These are phyloP conservation scores for Oryctolagus cuniculus DNA, from an alignment of 2,113 vertebrate species.

Conservation along the genomic window mOryCun1.1 NC_091439.1:16321501-16322000, in stretches of 20 bases:
- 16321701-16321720: background rate
- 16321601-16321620: no score
- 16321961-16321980: background rate
- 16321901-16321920: background rate
- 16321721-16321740: background rate
- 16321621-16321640: no score
- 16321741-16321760: background rate
- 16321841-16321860: background rate
- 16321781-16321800: background rate
- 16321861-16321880: background rate
- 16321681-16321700: no score
- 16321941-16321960: background rate
- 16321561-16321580: no score
- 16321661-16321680: no score
- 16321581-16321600: no score
- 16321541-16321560: no score
- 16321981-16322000: background rate
- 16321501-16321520: no score
- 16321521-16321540: no score
- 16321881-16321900: background rate
- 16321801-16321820: background rate
- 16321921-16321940: constrained; percentile 7
- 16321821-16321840: background rate
- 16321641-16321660: no score
- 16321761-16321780: background rate